Base-by-base conservation (phyloP, 2,888 invertebrate species). In the Lissonota sp. region DNA sequence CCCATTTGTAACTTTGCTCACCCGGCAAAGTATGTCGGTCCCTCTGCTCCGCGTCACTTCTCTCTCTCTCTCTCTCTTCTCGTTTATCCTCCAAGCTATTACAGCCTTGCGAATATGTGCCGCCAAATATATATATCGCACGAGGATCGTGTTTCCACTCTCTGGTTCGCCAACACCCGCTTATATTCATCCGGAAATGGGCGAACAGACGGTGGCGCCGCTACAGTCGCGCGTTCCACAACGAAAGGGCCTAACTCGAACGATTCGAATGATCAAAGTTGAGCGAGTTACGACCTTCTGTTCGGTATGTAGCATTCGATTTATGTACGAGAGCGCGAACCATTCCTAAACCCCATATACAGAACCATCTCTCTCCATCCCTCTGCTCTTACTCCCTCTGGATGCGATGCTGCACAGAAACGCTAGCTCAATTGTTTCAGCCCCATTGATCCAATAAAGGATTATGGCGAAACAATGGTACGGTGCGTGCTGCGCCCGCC, bases 401-500 rank as follows among this genome's bases (percentile, higher is more conserved):
- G 57, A 69, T 42, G 63, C 77, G 62, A 26, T 26, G 26, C 26
- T 26, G 26, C 62, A 79, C 82, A 81, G 79, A 79, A 87, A n/a
- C n/a, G 88, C 86, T 85, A 88, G 90, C 91, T 91, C 90, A 90
- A 91, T 91, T 91, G 91, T 91, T 91, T 91, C 91, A 91, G 91
- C 91, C 90, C 88, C 91, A 91, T 91, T 91, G 91, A 91, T 91
- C 90, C 91, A 91, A 91, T 91, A 91, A 91, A 91, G 91, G 91
- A 91, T 91, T 91, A 91, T 87, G 91, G 89, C 88, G 88, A 91
- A 91, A 91, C 91, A 91, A 91, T 91, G 86, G 91, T 88, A 89
- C 89, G 88, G 90, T 88, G 89, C 82, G 80, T 62, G 73, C 74
- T 55, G 16, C 39, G 60, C 51, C 55, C 8, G 49, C 44, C 57